Evolutionary conservation across 2,888 invertebrate genomes (phyloP).

Genomic region (Cotesia congregata): DNA sequence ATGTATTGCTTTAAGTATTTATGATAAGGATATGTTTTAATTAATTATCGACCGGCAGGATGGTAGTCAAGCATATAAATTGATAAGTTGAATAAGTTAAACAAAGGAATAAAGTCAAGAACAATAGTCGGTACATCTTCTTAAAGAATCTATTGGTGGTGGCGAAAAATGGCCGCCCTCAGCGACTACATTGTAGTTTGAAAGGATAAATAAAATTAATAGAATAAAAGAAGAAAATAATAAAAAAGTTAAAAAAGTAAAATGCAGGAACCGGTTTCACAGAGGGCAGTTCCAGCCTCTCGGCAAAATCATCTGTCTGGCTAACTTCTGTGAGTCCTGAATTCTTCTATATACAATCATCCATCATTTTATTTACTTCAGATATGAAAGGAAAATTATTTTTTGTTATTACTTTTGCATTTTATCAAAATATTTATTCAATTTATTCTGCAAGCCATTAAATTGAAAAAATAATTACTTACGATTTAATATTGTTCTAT

Average conservation of each 20-base stretch:
- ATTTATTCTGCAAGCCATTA: background rate
- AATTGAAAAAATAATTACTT: background rate
- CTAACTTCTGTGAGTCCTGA: constrained; percentile 47
- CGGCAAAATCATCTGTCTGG: constrained; percentile 61
- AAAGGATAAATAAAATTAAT: constrained; percentile 40
- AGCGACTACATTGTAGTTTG: constrained; percentile 24
- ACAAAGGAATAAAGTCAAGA: background rate
- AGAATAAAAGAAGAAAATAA: constrained; percentile 41
- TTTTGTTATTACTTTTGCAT: background rate
- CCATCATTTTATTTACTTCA: background rate
- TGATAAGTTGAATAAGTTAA: background rate
- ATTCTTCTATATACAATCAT: constrained; percentile 28
- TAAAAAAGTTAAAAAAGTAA: constrained; percentile 41
- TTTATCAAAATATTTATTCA: background rate
- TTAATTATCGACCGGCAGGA: background rate
- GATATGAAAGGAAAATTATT: background rate
- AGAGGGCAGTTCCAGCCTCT: constrained; percentile 54
- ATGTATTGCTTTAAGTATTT: background rate
- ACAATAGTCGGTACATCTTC: constrained; percentile 4
- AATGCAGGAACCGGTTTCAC: constrained; percentile 59
- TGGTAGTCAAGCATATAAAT: background rate
- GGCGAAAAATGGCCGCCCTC: constrained; percentile 25
- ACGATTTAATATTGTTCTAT: background rate
- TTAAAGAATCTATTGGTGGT: constrained; percentile 16
- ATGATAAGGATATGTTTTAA: background rate